Evolutionary conservation across 2,797 vertebrate genomes (phyloP), one percentile per base, ranked within the genome.

Genomic region (Sebastes oblongus): DNA sequence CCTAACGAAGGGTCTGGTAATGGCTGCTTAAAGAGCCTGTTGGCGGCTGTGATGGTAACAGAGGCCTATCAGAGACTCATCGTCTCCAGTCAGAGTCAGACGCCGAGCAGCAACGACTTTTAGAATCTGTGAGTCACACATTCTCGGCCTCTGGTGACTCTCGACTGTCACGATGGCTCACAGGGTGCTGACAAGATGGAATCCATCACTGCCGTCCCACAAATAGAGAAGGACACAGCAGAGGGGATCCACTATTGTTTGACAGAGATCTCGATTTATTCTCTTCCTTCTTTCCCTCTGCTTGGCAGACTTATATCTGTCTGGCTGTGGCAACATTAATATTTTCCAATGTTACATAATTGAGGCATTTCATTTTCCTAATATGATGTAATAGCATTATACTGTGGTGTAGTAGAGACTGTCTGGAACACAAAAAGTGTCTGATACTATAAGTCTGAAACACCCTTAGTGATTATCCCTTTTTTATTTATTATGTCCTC

Each of bases 51-150:
- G 66, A 83, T 66, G 86, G 52, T 78, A 80, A 66, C 83, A 77
- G 79, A 80, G 75, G 72, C 73, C 84, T 83, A 81, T 88, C 78
- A 84, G 81, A 88, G 84, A 80, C 83, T 88, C 69, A 46, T 83
- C 22, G 70, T 87, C 85, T 84, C 66, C 36, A 66, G 71, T 81
- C 82, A 88, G 87, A 86, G 72, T 67, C 78, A 76, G 80, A 88
- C 30, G 36, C 12, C 25, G 59, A 91, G 86, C 84, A 84, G 82
- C 87, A 56, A 84, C 91, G 92, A 93, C 93, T 90, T 86, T 90
- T 84, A 87, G 86, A 92, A 86, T 92, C 81, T 90, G 89, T 91
- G 92, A 93, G 90, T 94, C 92, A 91, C 86, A 85, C 80, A 66
- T 89, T 85, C 83, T 65, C 58, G 81, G 89, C 88, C 93, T 80